These are phyloP conservation scores for Festucalex cinctus DNA, from an alignment of 2,113 vertebrate species.

Conservation along the genomic window DNA sequence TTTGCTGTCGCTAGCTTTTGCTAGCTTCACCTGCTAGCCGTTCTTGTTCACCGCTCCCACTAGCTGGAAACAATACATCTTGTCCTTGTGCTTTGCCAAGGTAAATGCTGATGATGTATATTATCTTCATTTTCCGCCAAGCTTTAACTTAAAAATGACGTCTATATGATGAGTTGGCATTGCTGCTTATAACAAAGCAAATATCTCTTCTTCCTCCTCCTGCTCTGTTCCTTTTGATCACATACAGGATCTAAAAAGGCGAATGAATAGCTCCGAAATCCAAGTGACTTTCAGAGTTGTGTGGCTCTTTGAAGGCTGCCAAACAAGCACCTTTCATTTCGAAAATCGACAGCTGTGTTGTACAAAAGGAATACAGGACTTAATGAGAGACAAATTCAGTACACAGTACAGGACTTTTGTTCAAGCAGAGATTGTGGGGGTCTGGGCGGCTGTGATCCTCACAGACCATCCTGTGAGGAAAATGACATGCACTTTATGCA, in stretches of 20 bases:
- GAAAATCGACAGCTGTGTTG: slow-evolving; percentile 54
- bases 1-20: too few relatives aligned
- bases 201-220: slow-evolving; percentile 53
- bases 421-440: slow-evolving; percentile 42
- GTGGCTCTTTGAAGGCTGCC: slow-evolving; percentile 70
- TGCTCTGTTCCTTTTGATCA: slow-evolving; percentile 65
- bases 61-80: background rate
- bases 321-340: slow-evolving; percentile 76
- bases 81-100: background rate
- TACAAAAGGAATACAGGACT: slow-evolving; percentile 52
- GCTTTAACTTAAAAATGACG: slow-evolving; percentile 37
- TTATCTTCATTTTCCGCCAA: too few relatives aligned
- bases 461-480: slow-evolving; percentile 33
- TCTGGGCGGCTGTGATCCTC: slow-evolving; percentile 43
- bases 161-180: slow-evolving; percentile 37
- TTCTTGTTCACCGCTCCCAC: too few relatives aligned
- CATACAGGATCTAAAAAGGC: slow-evolving; percentile 58
- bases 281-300: slow-evolving; percentile 68
- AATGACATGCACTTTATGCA: slow-evolving; percentile 49
- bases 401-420: slow-evolving; percentile 42
- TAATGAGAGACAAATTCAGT: slow-evolving; percentile 44
- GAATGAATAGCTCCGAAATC: slow-evolving; percentile 55
- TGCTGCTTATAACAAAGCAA: slow-evolving; percentile 56
- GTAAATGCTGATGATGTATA: background rate
- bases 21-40: too few relatives aligned